These are phyloP conservation scores for Pemphigus obesinymphae DNA, from an alignment of 1,140 invertebrate genomes.

Conservation along the genomic window DNA sequence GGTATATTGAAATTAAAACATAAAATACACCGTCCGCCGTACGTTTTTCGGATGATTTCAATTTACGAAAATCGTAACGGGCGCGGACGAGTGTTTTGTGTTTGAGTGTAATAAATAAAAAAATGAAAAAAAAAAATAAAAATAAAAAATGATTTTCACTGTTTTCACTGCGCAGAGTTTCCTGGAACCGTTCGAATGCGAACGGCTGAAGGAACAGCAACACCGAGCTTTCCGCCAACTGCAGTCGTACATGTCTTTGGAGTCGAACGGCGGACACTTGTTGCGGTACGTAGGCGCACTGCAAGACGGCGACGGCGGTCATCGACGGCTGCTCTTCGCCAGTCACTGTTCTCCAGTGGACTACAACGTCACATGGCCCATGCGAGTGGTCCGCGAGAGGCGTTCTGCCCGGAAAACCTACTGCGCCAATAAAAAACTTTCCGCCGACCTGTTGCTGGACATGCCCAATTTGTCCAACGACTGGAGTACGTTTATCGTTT, in stretches of 20 bases:
- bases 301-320: no score
- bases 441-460: not conserved
- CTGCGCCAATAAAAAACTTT: not conserved
- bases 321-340: no score
- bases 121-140: no score
- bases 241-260: not conserved
- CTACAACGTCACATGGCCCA: not conserved
- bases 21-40: no score
- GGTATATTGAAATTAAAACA: no score
- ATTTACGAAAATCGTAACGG: no score
- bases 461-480: constrained; percentile 18
- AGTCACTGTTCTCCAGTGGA: not conserved
- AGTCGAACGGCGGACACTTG: not conserved
- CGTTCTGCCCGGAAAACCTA: not conserved
- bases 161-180: no score
- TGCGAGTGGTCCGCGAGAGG: not conserved
- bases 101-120: no score
- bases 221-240: not conserved
- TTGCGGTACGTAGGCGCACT: not conserved
- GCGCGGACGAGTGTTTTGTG: no score
- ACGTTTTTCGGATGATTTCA: no score
- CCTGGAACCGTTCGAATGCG: not conserved
- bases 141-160: no score
- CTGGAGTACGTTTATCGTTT: not conserved
- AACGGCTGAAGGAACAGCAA: not conserved